These are phyloP conservation scores for Barypeithes pellucidus DNA, from an alignment of 2,888 invertebrate species.

Conservation along the genomic window DNA sequence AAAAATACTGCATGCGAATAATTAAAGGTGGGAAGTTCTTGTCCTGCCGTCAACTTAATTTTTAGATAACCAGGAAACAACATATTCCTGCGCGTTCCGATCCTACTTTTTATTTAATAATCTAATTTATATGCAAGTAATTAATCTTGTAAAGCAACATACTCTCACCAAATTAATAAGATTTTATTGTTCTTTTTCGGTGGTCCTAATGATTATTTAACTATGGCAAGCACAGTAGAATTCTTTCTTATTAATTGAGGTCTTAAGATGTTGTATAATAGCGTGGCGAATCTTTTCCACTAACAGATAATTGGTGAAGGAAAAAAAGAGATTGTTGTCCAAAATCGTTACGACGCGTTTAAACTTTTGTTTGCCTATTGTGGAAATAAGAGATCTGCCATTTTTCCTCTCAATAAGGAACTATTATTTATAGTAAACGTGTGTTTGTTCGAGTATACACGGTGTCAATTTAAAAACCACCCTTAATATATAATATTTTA, in stretches of 20 bases:
- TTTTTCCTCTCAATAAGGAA: too few relatives aligned
- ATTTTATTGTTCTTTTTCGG: slow-evolving; percentile 8
- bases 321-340: slow-evolving; percentile 4
- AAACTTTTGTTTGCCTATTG: neutral
- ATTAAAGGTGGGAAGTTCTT: too few relatives aligned
- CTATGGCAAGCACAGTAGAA: neutral
- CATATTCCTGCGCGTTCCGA: neutral
- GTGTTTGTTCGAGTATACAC: too few relatives aligned
- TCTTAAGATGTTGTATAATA: slow-evolving; percentile 7
- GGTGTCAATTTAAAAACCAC: too few relatives aligned
- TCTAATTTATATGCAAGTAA: slow-evolving; percentile 9
- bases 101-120: neutral
- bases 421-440: too few relatives aligned
- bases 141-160: neutral
- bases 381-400: too few relatives aligned
- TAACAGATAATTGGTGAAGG: neutral
- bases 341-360: neutral
- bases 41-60: too few relatives aligned
- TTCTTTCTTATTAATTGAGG: slow-evolving; percentile 2
- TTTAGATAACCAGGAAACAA: neutral
- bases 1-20: too few relatives aligned
- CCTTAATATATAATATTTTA: too few relatives aligned
- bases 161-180: neutral
- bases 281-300: slow-evolving; percentile 1
- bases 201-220: neutral